Evolutionary conservation across 2,797 vertebrate genomes (phyloP).

Genomic region (Lithobates pipiens): DNA sequence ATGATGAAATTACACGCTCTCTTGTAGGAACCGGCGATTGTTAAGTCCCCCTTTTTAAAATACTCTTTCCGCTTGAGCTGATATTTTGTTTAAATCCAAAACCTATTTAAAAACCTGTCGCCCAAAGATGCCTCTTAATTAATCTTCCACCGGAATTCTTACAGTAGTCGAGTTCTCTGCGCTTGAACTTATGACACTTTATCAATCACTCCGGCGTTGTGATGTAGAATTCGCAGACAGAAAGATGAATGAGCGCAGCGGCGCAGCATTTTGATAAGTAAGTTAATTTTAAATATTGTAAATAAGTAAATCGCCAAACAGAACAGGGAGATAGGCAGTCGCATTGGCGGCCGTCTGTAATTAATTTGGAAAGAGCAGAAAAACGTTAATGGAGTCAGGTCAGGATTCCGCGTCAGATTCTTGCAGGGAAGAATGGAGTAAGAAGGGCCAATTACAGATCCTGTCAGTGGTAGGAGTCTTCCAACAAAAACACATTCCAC

Average conservation of each 20-base stretch:
- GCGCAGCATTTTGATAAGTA: constrained; percentile 84
- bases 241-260: constrained; percentile 86
- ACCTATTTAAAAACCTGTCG: constrained; percentile 87
- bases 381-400: constrained; percentile 59
- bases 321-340: constrained; percentile 66
- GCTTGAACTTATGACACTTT: constrained; percentile 73
- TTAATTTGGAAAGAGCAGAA: constrained; percentile 59
- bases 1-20: constrained; percentile 65
- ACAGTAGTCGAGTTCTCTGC: constrained; percentile 82
- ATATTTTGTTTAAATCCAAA: constrained; percentile 85
- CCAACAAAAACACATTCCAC: constrained; percentile 13
- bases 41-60: constrained; percentile 71
- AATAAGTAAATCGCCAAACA: constrained; percentile 77
- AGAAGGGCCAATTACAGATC: constrained; percentile 38
- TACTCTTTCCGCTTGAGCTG: constrained; percentile 80
- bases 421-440: constrained; percentile 4
- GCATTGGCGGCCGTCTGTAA: constrained; percentile 53
- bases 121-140: constrained; percentile 82
- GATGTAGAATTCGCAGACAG: constrained; percentile 79
- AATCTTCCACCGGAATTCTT: constrained; percentile 84
- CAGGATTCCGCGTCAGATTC: constrained; percentile 5
- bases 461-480: constrained; percentile 11
- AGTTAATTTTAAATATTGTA: constrained; percentile 82
- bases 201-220: constrained; percentile 82
- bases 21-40: constrained; percentile 68